Evolutionary conservation across 2,113 vertebrate species (phyloP), one percentile per base, ranked within the genome.

Genomic region (Tupaia tana): DNA sequence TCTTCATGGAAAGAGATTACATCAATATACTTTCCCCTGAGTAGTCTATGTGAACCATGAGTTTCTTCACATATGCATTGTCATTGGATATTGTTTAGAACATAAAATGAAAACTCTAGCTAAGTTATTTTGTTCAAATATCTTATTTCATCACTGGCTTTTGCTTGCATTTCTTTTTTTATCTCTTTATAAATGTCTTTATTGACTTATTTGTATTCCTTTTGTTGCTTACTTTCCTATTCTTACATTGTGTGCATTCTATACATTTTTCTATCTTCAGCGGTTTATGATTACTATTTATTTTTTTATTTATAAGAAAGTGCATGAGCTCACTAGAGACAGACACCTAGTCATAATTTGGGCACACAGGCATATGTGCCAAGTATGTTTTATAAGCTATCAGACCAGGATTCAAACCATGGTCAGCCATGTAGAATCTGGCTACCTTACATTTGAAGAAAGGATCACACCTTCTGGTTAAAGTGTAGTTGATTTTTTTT

Each of bases 81-180:
- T 82, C 31, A 92, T 29, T 74, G 12, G 29, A 82, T 75, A 73
- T 27, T 69, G 31, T 11, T 86, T 6, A 71, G 91, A 80, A 80
- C 70, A 22, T 34, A 58, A 80, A 71, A 25, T 78, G 63, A 88
- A 24, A 85, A 73, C 10, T 58, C 24, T 69, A 29, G 3, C 3
- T 66, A 10, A 80, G 75, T 90, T 94, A 70, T 77, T 93, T 66
- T 92, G 3, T 90, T 94, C 34, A 81, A 61, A 84, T 31, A 20
- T 52, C 3, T 34, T 73, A 59, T 86, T 43, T 58, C 52, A 66
- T 25, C 20, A 84, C 5, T 64, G 12, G 22, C 22, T 80, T 92
- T 59, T 95, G 14, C 58, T 73, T 86, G 29, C 12, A 59, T 90
- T 89, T 89, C 20, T 74, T 89, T 74, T 89, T 79, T n/a, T 4